phyloP scores from a whole-genome alignment of 2,797 vertebrate species.

The Phalanger gymnotis region DNA sequence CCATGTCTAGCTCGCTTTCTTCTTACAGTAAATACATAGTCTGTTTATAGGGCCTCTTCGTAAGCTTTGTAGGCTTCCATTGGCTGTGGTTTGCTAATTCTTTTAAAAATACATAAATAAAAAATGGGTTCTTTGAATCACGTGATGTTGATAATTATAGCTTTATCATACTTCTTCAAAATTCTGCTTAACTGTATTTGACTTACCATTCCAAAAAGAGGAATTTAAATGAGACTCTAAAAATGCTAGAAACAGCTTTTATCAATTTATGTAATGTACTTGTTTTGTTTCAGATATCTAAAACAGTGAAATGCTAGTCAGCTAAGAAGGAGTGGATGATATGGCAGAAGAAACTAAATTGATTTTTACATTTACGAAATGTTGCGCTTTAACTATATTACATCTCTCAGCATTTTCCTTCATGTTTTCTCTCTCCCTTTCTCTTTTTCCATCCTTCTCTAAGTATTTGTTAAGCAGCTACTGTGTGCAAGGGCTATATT shows the following conservation, averaged over 20 bases:
- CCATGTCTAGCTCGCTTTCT: conserved; percentile 27
- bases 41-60: conserved; percentile 21
- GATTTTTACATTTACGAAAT: conserved; percentile 38
- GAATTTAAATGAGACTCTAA: conserved; percentile 56
- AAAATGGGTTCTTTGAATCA: conserved; percentile 47
- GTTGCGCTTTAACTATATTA: conserved; percentile 54
- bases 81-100: conserved; percentile 44
- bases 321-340: conserved; percentile 52
- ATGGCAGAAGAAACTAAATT: conserved; percentile 44
- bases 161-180: conserved; percentile 33
- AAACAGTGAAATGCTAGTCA: conserved; percentile 53
- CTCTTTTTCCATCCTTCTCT: background rate
- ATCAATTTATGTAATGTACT: conserved; percentile 56
- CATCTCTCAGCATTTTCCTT: conserved; percentile 49
- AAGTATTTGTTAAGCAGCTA: background rate
- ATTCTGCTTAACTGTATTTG: conserved; percentile 57
- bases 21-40: conserved; percentile 28
- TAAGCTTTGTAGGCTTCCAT: conserved; percentile 37
- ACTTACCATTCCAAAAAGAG: conserved; percentile 51
- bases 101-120: conserved; percentile 31
- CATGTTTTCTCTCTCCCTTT: background rate
- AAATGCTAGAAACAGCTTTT: conserved; percentile 60
- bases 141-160: conserved; percentile 59
- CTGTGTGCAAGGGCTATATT: background rate
- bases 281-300: conserved; percentile 64